Base-by-base conservation (phyloP, 2,797 vertebrate species). In the Toxotes lorentzi region DNA sequence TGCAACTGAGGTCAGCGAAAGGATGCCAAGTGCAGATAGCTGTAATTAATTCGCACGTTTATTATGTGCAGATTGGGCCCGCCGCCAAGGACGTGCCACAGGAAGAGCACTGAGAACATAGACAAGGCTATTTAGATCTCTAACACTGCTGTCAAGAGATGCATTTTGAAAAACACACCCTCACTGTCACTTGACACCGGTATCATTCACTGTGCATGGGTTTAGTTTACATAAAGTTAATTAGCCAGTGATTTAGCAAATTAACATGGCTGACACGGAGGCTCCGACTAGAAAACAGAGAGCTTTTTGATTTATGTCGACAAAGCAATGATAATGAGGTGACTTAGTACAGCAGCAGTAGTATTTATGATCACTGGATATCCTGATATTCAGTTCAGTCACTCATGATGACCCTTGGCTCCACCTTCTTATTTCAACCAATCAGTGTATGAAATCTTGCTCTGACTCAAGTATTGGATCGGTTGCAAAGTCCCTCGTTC, bases 11-110 rank as follows among this genome's bases (percentile, higher is more conserved):
- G 91, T 88, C 89, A 92, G 76, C 34, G 73, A 35, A 68, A 64
- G 81, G 85, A 90, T 86, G 89, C 87, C 80, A 88, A 91, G 79
- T 66, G 80, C 81, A 89, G 92, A 93, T 83, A 84, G 88, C 62
- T 85, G 84, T 88, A 92, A 94, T 89, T 90, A 91, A 94, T 93
- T 93, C 86, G 69, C 78, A 84, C 72, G 76, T 93, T 91, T 90
- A 89, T 91, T 83, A 85, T 90, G 76, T 71, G 76, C 71, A 83
- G 81, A 90, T 92, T 86, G 88, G 92, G 89, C 89, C 40, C 0
- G 9, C 72, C 65, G 88, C 91, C 90, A 88, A 84, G 79, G 74
- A 83, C 60, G 75, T 76, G 77, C 62, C 81, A 82, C 68, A 41
- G 68, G 66, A 67, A 35, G 72, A 81, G 43, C 69, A 58, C 51